phyloP scores from a whole-genome alignment of 2,797 vertebrate species.

The Pipistrellus nathusii region DNA sequence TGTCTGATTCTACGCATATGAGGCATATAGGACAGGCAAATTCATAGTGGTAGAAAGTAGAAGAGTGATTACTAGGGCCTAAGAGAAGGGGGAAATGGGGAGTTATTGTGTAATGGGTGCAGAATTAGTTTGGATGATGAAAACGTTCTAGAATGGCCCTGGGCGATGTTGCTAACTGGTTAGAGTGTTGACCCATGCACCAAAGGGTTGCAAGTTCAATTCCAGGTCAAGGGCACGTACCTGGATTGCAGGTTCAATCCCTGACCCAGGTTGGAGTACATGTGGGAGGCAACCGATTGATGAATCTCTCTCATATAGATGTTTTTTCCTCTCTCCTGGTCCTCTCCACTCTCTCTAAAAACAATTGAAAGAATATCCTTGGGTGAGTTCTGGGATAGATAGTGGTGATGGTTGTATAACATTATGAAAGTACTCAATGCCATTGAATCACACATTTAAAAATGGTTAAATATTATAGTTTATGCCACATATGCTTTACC shows the following conservation, averaged over 20 bases:
- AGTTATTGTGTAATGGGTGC: background rate
- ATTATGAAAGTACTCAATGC: background rate
- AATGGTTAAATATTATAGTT: background rate
- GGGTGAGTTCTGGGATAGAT: background rate
- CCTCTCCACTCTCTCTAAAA: too few relatives aligned
- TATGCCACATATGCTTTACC: background rate
- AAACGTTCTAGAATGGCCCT: background rate
- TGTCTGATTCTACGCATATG: background rate
- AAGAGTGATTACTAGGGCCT: background rate
- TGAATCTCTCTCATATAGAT: too few relatives aligned
- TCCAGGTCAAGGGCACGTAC: too few relatives aligned
- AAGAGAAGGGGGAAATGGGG: background rate
- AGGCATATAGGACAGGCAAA: background rate
- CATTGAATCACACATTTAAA: background rate
- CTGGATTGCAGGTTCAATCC: too few relatives aligned
- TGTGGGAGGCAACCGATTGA: too few relatives aligned
- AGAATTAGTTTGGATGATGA: background rate
- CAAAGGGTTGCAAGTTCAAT: too few relatives aligned
- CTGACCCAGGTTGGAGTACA: too few relatives aligned
- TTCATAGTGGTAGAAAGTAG: background rate
- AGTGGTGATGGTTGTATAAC: background rate
- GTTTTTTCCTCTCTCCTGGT: too few relatives aligned
- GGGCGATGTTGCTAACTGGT: too few relatives aligned
- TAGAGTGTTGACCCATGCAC: too few relatives aligned
- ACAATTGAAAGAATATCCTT: too few relatives aligned